Conservation (phyloP, 2,888 invertebrate genomes). For the Ctena decussata region DNA sequence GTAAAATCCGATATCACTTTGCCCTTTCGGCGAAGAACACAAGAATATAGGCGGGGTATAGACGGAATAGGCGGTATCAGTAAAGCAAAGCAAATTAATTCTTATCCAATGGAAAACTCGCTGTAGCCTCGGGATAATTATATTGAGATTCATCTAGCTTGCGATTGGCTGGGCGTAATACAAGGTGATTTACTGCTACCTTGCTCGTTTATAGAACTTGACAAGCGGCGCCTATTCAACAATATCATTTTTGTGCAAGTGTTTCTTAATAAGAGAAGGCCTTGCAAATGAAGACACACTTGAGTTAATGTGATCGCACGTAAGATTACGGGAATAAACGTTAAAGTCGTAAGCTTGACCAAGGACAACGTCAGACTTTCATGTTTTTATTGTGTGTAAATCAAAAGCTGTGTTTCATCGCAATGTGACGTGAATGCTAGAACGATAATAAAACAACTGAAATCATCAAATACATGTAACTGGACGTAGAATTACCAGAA, state of each 20-base stretch:
- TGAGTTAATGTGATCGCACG: conserved; percentile 1
- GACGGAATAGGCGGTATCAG: conserved; percentile 43
- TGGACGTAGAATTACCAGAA: not conserved
- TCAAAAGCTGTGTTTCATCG: not conserved
- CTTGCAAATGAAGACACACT: conserved; percentile 10
- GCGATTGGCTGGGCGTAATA: conserved; percentile 53
- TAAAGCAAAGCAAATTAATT: conserved; percentile 60
- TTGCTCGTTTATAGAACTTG: conserved; percentile 55
- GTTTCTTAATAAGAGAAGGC: not conserved
- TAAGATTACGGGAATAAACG: conserved; percentile 11
- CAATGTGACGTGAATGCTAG: not conserved
- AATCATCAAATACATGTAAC: no score
- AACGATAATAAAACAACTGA: not conserved
- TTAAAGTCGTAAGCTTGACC: not conserved
- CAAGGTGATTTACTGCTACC: conserved; percentile 62
- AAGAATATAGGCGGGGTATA: conserved; percentile 11
- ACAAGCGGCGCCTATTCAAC: conserved; percentile 40
- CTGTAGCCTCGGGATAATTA: conserved; percentile 56
- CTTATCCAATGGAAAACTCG: conserved; percentile 46
- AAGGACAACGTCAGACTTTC: not conserved
- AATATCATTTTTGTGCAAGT: conserved; percentile 35
- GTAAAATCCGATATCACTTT: not conserved
- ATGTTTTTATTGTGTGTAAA: not conserved
- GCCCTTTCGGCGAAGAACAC: not conserved
- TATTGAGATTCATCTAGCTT: conserved; percentile 24